Conservation (phyloP, 2,113 vertebrate genomes). For the Sula dactylatra region DNA sequence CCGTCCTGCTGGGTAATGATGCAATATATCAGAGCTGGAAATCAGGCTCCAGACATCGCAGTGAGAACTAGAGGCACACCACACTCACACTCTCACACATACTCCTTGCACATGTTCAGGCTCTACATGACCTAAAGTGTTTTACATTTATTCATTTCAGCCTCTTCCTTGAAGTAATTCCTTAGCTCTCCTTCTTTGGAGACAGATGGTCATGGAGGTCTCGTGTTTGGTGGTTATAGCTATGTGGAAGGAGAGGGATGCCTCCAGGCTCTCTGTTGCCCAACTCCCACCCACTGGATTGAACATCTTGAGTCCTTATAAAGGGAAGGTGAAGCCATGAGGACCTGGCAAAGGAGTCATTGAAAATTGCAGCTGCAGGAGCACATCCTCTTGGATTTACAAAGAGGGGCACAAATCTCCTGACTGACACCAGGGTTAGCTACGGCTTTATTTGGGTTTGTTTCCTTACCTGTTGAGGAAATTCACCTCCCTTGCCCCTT, state of each 20-base stretch:
- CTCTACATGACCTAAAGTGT: not conserved
- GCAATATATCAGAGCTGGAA: not conserved
- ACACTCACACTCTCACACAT: not conserved
- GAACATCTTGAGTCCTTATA: not conserved
- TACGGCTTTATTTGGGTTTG: not conserved
- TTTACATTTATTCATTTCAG: not conserved
- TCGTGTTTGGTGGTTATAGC: not conserved
- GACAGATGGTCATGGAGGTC: not conserved
- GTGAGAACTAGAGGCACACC: not conserved
- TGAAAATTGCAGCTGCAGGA: not conserved
- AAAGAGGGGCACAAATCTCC: not conserved
- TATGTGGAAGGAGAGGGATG: not conserved
- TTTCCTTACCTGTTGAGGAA: not conserved
- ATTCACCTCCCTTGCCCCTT: not conserved
- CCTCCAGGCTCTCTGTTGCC: not conserved
- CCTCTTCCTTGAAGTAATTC: not conserved
- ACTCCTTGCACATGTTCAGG: not conserved
- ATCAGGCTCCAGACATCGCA: not conserved
- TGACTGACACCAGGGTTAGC: not conserved
- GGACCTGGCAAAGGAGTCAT: not conserved
- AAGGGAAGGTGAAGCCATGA: not conserved
- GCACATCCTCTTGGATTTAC: not conserved
- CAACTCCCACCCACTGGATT: fast-evolving
- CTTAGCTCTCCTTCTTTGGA: not conserved
- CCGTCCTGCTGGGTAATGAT: not conserved